Conservation (phyloP, 2,797 vertebrate genomes). For the Botia kubotai region DNA sequence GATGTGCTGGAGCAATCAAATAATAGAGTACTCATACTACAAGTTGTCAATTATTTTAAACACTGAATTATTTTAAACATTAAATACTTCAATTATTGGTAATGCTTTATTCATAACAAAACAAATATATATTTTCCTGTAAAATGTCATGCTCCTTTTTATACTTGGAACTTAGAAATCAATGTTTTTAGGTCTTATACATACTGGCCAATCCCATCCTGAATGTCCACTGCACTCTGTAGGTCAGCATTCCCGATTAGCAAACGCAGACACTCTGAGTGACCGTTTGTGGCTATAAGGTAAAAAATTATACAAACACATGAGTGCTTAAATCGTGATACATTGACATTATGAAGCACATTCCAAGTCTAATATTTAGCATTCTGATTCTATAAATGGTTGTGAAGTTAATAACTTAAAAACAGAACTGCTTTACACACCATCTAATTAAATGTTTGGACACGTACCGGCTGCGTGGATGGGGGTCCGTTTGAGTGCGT, state of each 20-base stretch:
- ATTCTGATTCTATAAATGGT: too few relatives aligned
- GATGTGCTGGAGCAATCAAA: too few relatives aligned
- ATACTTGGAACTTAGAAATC: constrained; percentile 54
- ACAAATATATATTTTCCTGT: too few relatives aligned
- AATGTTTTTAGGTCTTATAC: constrained; percentile 57
- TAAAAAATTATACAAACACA: neutral
- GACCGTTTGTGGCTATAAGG: constrained; percentile 91
- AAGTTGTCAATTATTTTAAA: too few relatives aligned
- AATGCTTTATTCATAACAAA: neutral
- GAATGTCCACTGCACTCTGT: constrained; percentile 95
- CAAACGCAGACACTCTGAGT: constrained; percentile 95
- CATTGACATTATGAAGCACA: neutral
- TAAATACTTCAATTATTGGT: neutral
- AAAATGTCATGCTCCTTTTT: too few relatives aligned
- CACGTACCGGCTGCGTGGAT: constrained; percentile 94
- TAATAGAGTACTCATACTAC: too few relatives aligned
- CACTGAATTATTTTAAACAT: too few relatives aligned
- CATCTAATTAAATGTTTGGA: neutral
- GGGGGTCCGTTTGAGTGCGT: constrained; percentile 91
- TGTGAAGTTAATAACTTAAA: too few relatives aligned
- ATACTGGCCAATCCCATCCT: constrained; percentile 98
- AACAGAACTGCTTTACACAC: too few relatives aligned
- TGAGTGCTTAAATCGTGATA: neutral
- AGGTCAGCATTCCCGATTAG: constrained; percentile 96
- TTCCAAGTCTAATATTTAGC: neutral